Evolutionary conservation across 2,113 vertebrate genomes (phyloP).

Genomic region (Caretta caretta): DNA sequence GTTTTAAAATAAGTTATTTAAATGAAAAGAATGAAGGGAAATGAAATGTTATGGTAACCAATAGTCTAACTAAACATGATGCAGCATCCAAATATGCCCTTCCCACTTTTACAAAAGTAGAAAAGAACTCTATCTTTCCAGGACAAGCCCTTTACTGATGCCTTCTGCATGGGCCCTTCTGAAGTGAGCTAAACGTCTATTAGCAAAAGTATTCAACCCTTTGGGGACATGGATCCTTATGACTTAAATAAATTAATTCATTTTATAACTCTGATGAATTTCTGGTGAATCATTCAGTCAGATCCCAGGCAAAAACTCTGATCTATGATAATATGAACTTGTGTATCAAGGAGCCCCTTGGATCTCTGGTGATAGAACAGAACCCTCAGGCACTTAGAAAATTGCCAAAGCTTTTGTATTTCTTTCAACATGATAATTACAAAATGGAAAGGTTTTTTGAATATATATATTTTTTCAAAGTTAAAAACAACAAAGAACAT

Average conservation of each 20-base stretch:
- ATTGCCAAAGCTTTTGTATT: not conserved
- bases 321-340: not conserved
- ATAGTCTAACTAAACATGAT: no score
- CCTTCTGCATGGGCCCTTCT: not conserved
- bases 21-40: no score
- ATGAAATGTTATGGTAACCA: no score
- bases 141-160: no score
- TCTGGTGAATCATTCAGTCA: conserved; percentile 11
- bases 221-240: not conserved
- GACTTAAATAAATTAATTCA: fast-evolving
- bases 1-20: no score
- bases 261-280: not conserved
- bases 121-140: no score
- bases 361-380: conserved; percentile 26
- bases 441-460: not conserved
- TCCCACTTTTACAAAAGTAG: no score
- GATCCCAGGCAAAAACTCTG: not conserved
- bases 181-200: not conserved
- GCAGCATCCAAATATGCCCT: no score
- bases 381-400: conserved; percentile 5
- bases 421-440: not conserved
- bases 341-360: conserved; percentile 33
- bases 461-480: not conserved
- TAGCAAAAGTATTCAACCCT: not conserved
- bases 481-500: not conserved